Evolutionary conservation across 2,113 vertebrate genomes (phyloP), one percentile per base, ranked within the genome.

Genomic region (Eulemur rufifrons): DNA sequence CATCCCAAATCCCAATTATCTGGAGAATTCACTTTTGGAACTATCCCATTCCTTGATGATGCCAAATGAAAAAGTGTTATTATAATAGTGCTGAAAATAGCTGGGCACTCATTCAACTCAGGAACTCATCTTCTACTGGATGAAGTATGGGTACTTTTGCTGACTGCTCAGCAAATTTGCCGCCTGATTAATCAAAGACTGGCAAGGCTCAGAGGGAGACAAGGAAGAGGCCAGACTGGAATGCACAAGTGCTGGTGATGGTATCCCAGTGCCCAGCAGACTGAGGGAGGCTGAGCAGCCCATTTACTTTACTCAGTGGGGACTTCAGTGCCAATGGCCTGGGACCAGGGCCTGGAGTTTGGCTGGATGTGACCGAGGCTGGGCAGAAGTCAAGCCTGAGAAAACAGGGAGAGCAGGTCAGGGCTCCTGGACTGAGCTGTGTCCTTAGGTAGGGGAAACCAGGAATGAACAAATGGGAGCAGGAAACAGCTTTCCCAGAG

Each of bases 51-150:
- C 23, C 42, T 86, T 54, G 15, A 78, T 42, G 82, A 10, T 87
- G 21, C 47, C 61, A 90, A 86, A 45, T n/a, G 23, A 34, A 66
- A 68, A 92, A 56, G 56, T 20, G 10, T 68, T 91, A 52, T 20
- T 50, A 90, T 50, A 74, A 86, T 37, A 54, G 66, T 47, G 47
- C 77, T 47, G 54, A 71, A 91, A 93, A 81, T 17, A 91, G 64
- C 52, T 52, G 23, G 84, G 83, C 25, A 23, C 7, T 8, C 39
- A 63, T 42, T 90, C 96, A 93, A 34, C 76, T 73, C 29, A 29
- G 87, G 39, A 47, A 59, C 39, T 74, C 23, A 18, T 1, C 64
- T 39, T 5, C 20, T 17, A 47, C 18, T 59, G 47, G 77, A 29
- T 39, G 47, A 92, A 64, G 32, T 21, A 73, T 1, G 27, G 87